These are phyloP conservation scores for Drosophila triauraria DNA, from an alignment of 1,140 invertebrate genomes.

Conservation along the genomic window DNA sequence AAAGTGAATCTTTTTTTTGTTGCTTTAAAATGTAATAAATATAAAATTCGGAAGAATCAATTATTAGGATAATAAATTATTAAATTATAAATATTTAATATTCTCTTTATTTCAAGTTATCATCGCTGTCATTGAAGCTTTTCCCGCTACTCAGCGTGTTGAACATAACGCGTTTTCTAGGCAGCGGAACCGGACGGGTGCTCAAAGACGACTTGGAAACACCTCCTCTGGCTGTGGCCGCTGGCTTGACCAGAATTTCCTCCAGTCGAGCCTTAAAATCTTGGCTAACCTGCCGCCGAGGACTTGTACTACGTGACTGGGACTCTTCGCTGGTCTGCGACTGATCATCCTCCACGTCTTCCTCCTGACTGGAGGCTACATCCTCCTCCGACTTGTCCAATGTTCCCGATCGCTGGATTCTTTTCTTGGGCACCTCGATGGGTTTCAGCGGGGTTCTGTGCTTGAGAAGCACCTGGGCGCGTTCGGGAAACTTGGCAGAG, in stretches of 20 bases:
- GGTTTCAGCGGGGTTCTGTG: conserved; percentile 60
- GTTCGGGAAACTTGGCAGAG: conserved; percentile 59
- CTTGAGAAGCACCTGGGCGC: conserved; percentile 53
- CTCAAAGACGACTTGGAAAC: conserved; percentile 23
- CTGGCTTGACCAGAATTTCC: conserved; percentile 68
- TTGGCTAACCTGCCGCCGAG: conserved; percentile 9
- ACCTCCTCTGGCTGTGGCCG: conserved; percentile 20
- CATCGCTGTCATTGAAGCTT: conserved; percentile 25
- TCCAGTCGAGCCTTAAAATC: conserved; percentile 73
- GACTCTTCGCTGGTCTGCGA: conserved; percentile 17
- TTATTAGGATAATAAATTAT: too few relatives aligned
- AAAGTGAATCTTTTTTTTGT: too few relatives aligned
- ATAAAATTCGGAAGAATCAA: too few relatives aligned
- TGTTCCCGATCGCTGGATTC: not conserved
- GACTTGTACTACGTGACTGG: conserved; percentile 42
- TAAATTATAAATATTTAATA: too few relatives aligned
- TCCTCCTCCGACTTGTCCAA: conserved; percentile 20
- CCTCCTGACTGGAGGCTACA: conserved; percentile 28
- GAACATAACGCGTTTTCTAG: conserved; percentile 82
- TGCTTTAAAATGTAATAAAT: too few relatives aligned
- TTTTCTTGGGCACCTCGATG: conserved; percentile 32
- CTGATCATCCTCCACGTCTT: conserved; percentile 11
- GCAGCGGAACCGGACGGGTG: conserved; percentile 64
- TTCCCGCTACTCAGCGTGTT: conserved; percentile 48
- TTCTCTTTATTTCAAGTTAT: conserved; percentile 25